Evolutionary conservation across 2,113 vertebrate genomes (phyloP).

Genomic region (Ranitomeya variabilis): DNA sequence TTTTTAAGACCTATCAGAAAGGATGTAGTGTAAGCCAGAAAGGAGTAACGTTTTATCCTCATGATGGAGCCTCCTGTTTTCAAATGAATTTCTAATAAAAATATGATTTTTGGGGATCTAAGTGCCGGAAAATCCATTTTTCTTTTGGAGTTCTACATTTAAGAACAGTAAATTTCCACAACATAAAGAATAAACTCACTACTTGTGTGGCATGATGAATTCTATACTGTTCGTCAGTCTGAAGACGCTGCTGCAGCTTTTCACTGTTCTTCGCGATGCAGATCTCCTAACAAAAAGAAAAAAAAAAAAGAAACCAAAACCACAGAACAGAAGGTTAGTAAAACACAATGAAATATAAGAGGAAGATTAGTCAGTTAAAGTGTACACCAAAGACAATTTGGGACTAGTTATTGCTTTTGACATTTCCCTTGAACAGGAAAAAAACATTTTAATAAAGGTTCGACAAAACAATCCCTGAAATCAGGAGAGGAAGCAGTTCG

Average conservation of each 20-base stretch:
- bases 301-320: background rate
- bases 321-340: background rate
- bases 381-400: no score
- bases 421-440: background rate
- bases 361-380: background rate
- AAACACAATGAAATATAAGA: background rate
- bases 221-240: constrained; percentile 69
- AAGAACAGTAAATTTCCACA: background rate
- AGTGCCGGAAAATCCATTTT: no score
- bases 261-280: constrained; percentile 92
- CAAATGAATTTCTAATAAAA: no score
- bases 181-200: constrained; percentile 66
- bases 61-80: no score
- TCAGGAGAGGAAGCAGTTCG: background rate
- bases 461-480: background rate
- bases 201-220: constrained; percentile 72
- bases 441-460: no score
- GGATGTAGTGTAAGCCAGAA: no score
- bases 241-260: constrained; percentile 83
- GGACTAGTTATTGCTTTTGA: background rate
- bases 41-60: no score
- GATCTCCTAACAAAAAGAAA: constrained; percentile 80
- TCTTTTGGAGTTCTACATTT: no score
- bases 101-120: no score
- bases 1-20: no score